phyloP scores from a whole-genome alignment of 2,113 vertebrate species.

The Diadophis punctatus region DNA sequence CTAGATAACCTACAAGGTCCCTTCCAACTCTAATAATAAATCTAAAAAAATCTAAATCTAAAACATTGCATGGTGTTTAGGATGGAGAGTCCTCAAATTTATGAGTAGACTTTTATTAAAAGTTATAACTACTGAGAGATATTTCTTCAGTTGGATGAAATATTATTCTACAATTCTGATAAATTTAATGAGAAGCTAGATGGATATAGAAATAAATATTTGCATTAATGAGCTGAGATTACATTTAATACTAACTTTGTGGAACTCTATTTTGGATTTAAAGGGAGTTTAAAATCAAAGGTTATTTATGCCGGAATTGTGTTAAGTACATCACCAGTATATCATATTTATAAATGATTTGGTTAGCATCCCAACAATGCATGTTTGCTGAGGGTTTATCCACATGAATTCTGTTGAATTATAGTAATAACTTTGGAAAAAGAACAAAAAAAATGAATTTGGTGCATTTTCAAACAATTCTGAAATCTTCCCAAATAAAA shows the following conservation, averaged over 20 bases:
- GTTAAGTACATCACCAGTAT: background rate
- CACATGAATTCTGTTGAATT: background rate
- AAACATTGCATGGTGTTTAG: background rate
- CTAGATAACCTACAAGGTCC: too few species aligned
- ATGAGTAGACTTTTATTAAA: background rate
- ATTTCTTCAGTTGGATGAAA: background rate
- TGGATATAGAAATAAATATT: background rate
- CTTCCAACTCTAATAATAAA: too few species aligned
- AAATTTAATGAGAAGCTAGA: background rate
- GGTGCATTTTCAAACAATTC: background rate
- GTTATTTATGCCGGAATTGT: background rate
- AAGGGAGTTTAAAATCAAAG: background rate
- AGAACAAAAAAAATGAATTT: background rate
- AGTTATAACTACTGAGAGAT: background rate
- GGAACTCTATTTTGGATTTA: background rate
- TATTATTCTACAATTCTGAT: background rate
- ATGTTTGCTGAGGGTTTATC: background rate
- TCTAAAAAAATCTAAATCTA: too few species aligned
- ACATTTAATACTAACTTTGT: background rate
- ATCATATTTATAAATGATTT: background rate
- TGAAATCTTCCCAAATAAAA: background rate
- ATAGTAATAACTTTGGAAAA: background rate
- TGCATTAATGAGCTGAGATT: background rate
- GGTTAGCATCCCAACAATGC: background rate
- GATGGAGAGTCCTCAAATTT: background rate